Conservation (phyloP, 2,797 vertebrate genomes). For the Channa striata region DNA sequence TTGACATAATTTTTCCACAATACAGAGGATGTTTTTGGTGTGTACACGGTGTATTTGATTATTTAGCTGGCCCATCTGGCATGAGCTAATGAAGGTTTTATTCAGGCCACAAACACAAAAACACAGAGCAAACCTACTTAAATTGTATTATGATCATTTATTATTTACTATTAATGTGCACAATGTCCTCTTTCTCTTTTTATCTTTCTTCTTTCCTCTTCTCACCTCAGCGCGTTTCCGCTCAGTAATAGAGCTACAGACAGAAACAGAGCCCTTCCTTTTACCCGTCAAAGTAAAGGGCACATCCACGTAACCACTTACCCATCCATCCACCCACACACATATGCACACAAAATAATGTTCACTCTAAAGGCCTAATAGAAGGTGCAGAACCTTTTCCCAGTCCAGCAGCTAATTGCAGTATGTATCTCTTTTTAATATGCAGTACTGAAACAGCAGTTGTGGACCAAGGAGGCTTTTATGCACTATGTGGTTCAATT, state of each 20-base stretch:
- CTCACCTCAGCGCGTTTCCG: not conserved
- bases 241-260: conserved; percentile 10
- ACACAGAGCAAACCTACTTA: not conserved
- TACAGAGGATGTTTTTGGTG: not conserved
- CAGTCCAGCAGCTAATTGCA: conserved; percentile 20
- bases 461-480: not conserved
- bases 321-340: conserved; percentile 10
- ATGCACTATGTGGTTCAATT: not conserved
- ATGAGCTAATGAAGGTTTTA: conserved; percentile 9
- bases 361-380: not conserved
- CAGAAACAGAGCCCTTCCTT: conserved; percentile 24
- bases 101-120: not conserved
- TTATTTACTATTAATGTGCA: too few relatives aligned
- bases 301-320: conserved; percentile 16
- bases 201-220: not conserved
- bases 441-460: conserved; percentile 1
- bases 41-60: not conserved
- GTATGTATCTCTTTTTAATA: conserved; percentile 9
- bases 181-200: too few relatives aligned
- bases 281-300: conserved; percentile 59
- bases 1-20: not conserved
- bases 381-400: not conserved
- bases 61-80: not conserved
- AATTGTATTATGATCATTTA: not conserved
- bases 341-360: not conserved